phyloP scores from a whole-genome alignment of 2,797 vertebrate species.

The Sciurus carolinensis region DNA sequence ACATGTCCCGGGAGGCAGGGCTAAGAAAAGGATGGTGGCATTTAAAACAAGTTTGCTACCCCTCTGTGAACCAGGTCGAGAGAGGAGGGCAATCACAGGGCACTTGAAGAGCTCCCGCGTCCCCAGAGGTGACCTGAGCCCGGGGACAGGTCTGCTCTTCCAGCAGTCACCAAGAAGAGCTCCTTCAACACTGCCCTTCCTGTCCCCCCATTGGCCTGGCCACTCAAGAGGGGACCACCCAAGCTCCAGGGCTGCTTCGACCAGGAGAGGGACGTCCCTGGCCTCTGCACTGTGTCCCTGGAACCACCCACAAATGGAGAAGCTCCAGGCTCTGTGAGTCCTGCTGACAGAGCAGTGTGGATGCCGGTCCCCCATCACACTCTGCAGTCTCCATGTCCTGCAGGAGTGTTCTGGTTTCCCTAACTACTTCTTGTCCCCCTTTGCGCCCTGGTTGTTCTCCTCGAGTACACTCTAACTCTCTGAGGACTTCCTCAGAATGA shows the following conservation, averaged over 20 bases:
- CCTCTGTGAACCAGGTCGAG: conserved; percentile 54
- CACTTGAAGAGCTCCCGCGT: rapidly evolving
- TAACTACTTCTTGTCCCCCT: neutral
- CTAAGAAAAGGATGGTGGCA: conserved; percentile 77
- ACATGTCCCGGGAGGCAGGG: conserved; percentile 71
- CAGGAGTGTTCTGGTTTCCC: neutral
- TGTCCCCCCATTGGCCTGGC: neutral
- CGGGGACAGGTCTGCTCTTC: neutral
- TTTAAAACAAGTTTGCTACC: conserved; percentile 76
- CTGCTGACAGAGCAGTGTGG: neutral
- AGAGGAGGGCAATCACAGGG: neutral
- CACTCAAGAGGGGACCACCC: too few relatives aligned
- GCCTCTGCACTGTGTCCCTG: neutral
- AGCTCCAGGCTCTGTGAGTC: neutral
- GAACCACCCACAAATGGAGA: neutral
- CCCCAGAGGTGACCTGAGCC: neutral
- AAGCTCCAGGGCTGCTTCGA: neutral
- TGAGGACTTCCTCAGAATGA: neutral
- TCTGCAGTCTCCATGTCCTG: neutral
- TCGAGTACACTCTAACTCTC: neutral
- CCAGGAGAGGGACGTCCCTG: neutral
- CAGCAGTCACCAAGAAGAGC: neutral
- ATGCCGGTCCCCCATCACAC: neutral
- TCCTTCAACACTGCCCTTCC: neutral
- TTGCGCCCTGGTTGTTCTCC: neutral